These are phyloP conservation scores for Thymallus thymallus DNA, from an alignment of 2,113 vertebrate species.

Conservation along the genomic window DNA sequence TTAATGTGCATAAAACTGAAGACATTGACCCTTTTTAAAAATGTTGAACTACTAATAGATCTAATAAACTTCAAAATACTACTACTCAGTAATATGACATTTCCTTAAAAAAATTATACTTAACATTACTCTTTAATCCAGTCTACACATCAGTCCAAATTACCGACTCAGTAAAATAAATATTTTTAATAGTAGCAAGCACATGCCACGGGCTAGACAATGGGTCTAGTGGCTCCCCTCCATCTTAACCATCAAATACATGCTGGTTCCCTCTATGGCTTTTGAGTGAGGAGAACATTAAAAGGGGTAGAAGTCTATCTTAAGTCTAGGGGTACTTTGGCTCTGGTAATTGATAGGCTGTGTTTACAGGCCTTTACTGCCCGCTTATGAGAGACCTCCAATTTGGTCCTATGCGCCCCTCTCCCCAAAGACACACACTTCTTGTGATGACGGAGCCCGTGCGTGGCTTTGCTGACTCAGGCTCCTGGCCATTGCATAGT, in stretches of 20 bases:
- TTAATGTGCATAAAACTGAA: not conserved
- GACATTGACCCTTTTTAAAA: not conserved
- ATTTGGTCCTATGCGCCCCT: constrained; percentile 48
- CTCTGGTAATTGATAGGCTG: constrained; percentile 57
- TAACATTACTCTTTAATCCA: not conserved
- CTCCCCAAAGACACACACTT: constrained; percentile 11
- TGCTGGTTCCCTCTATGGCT: constrained; percentile 52
- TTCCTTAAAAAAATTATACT: not conserved
- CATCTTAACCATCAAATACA: constrained; percentile 54
- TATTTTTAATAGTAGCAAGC: constrained; percentile 29
- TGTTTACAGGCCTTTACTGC: constrained; percentile 51
- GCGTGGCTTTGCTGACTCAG: constrained; percentile 28
- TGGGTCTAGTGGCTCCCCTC: constrained; percentile 11
- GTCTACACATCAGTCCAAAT: not conserved
- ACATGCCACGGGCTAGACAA: constrained; percentile 29
- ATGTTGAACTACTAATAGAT: not conserved
- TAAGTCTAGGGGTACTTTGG: constrained; percentile 43
- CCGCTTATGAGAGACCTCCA: constrained; percentile 60
- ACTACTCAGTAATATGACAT: not conserved
- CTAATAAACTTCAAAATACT: not conserved
- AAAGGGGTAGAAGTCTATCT: constrained; percentile 45
- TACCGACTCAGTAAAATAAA: not conserved
- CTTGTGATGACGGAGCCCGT: not conserved
- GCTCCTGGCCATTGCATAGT: not conserved
- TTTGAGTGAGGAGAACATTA: constrained; percentile 40